Conservation (phyloP, 2,797 vertebrate genomes). For the Rousettus madagascariensis region DNA sequence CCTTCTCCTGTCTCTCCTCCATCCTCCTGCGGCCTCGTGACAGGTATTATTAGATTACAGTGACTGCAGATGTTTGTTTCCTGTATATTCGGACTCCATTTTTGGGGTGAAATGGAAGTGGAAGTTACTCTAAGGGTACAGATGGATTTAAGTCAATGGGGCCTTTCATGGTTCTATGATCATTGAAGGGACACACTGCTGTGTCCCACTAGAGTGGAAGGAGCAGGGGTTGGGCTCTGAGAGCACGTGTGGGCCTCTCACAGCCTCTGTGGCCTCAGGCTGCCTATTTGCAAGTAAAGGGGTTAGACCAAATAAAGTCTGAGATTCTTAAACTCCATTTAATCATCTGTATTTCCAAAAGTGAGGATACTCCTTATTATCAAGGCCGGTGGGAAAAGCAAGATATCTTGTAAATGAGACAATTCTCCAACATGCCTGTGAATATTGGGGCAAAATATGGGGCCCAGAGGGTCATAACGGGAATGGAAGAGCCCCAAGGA, state of each 20-base stretch:
- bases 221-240: neutral
- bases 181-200: neutral
- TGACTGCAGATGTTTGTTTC: neutral
- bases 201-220: neutral
- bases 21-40: rapidly evolving
- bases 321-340: neutral
- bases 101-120: neutral
- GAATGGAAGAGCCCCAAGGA: constrained; percentile 32
- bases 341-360: neutral
- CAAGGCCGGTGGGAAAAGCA: neutral
- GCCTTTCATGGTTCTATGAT: neutral
- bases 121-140: neutral
- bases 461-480: neutral
- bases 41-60: neutral
- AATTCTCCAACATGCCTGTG: neutral
- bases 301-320: neutral
- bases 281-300: neutral
- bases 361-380: neutral
- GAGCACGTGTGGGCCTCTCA: neutral
- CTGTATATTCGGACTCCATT: neutral
- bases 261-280: neutral
- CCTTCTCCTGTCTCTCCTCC: neutral
- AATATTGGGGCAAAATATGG: neutral
- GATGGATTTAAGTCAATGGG: neutral
- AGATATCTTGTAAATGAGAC: neutral